Conservation (phyloP, 2,888 invertebrate species). For the Athalia cordata region DNA sequence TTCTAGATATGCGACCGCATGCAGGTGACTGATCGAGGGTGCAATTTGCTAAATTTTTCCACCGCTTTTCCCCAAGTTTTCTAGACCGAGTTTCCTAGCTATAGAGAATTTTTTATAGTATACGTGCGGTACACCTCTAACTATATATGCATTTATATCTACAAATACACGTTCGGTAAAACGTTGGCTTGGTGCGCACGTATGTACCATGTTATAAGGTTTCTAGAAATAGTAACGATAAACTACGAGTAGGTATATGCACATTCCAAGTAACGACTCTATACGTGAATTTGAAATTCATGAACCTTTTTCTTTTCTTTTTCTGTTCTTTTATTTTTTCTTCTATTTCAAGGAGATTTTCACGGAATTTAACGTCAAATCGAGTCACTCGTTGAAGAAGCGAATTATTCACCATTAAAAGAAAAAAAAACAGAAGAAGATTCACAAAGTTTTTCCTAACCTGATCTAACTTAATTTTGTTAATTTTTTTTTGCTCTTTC, state of each 20-base stretch:
- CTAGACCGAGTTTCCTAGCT: not conserved
- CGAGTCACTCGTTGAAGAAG: not conserved
- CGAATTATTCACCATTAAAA: too few relatives aligned
- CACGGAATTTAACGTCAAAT: conserved; percentile 9
- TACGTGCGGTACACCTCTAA: not conserved
- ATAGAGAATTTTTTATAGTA: not conserved
- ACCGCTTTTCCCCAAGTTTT: not conserved
- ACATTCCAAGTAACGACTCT: conserved; percentile 38
- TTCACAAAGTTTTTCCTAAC: too few relatives aligned
- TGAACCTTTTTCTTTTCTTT: not conserved
- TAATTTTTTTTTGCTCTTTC: not conserved
- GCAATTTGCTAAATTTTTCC: conserved; percentile 20
- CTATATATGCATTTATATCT: too few relatives aligned
- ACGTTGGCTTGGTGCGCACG: not conserved
- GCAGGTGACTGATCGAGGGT: conserved; percentile 20
- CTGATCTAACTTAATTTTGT: not conserved
- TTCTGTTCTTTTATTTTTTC: not conserved
- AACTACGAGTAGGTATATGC: conserved; percentile 15
- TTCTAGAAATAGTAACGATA: conserved; percentile 13
- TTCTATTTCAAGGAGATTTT: not conserved
- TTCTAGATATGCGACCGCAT: too few relatives aligned
- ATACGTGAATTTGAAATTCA: conserved; percentile 44
- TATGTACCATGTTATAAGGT: not conserved
- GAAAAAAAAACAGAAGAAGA: too few relatives aligned
- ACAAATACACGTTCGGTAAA: not conserved